Conservation (phyloP, 2,888 invertebrate species). For the Unio delphinus region DNA sequence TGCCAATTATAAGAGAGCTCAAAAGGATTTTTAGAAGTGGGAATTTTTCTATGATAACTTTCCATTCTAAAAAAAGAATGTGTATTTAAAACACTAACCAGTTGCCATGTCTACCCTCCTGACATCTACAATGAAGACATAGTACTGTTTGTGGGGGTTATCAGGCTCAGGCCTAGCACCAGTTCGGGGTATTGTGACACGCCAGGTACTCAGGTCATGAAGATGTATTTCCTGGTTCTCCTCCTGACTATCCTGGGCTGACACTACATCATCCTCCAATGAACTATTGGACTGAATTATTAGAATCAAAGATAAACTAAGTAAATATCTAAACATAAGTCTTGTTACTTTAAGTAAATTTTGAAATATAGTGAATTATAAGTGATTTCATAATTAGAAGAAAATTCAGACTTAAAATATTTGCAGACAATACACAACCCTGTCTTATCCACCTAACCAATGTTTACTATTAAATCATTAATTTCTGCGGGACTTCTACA, state of each 20-base stretch:
- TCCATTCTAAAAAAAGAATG: not conserved
- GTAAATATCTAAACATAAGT: not conserved
- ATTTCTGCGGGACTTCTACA: too few relatives aligned
- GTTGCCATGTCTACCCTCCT: conserved; percentile 65
- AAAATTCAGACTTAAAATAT: too few relatives aligned
- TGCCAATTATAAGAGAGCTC: too few relatives aligned
- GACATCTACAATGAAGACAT: conserved; percentile 73
- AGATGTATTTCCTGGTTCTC: conserved; percentile 54
- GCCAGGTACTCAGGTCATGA: conserved; percentile 80
- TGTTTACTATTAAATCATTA: too few relatives aligned
- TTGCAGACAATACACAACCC: too few relatives aligned
- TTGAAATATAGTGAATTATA: too few relatives aligned
- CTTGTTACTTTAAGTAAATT: too few relatives aligned
- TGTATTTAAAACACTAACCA: conserved; percentile 15
- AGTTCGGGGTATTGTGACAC: conserved; percentile 77
- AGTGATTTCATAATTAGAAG: too few relatives aligned
- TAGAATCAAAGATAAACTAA: not conserved
- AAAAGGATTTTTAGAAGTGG: too few relatives aligned
- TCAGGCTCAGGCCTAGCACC: conserved; percentile 71
- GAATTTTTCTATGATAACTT: too few relatives aligned
- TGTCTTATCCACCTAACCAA: too few relatives aligned
- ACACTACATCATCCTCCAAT: conserved; percentile 45
- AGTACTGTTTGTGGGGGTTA: conserved; percentile 68
- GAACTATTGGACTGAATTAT: conserved; percentile 44
- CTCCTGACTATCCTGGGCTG: conserved; percentile 22